phyloP scores from a whole-genome alignment of 2,797 vertebrate species.

The Pseudotriccus pelzelni region DNA sequence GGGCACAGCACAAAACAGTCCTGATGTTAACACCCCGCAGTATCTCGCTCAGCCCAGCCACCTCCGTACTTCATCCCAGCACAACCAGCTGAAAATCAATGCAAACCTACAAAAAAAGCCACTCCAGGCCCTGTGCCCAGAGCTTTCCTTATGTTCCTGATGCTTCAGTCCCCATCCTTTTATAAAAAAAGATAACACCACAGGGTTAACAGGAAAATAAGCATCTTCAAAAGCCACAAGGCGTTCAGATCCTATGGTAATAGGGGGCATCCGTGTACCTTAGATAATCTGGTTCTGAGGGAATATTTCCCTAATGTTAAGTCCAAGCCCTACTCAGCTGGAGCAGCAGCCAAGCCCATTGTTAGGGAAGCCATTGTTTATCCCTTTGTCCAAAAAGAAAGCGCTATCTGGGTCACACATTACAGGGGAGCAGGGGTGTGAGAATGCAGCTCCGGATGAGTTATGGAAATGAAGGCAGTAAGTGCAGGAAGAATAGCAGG shows the following conservation, averaged over 20 bases:
- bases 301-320: not conserved
- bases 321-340: not conserved
- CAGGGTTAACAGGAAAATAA: not conserved
- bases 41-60: not conserved
- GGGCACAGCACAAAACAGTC: not conserved
- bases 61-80: not conserved
- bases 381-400: constrained; percentile 47
- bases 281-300: not conserved
- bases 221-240: not conserved
- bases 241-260: not conserved
- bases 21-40: not conserved
- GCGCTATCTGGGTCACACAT: constrained; percentile 47
- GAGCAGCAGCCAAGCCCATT: not conserved
- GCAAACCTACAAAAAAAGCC: not conserved
- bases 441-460: not conserved
- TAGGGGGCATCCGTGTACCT: not conserved
- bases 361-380: constrained; percentile 18
- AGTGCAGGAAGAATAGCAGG: constrained; percentile 36
- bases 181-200: not conserved
- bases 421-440: not conserved
- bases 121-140: not conserved
- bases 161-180: not conserved
- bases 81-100: not conserved
- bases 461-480: constrained; percentile 46
- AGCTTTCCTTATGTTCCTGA: not conserved